phyloP scores from a whole-genome alignment of 2,888 invertebrate species.

The Endotricha flammealis region DNA sequence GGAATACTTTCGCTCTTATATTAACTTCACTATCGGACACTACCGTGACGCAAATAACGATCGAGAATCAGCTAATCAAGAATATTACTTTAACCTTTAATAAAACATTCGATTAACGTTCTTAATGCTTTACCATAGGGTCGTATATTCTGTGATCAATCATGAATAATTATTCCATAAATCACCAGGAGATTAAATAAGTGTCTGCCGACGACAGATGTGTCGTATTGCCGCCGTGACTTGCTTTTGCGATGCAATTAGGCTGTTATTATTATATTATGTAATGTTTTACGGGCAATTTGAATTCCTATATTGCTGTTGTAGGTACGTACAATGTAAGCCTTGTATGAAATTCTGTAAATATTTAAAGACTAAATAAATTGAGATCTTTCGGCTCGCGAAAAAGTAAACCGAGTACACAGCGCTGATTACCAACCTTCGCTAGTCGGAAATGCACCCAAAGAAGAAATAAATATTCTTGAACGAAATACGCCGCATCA shows the following conservation, averaged over 20 bases:
- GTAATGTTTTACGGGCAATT: slow-evolving; percentile 18
- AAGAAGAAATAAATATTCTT: no score
- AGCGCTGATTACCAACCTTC: no score
- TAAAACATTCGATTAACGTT: neutral
- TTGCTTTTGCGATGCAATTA: slow-evolving; percentile 19
- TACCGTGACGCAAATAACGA: neutral
- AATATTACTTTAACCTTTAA: neutral
- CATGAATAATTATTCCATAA: slow-evolving; percentile 37
- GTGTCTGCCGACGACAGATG: slow-evolving; percentile 37
- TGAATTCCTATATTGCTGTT: slow-evolving; percentile 14
- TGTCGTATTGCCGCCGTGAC: slow-evolving; percentile 29
- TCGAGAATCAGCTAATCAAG: slow-evolving; percentile 1
- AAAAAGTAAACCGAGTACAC: no score
- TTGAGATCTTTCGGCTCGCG: no score
- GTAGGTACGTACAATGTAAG: no score
- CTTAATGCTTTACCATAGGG: slow-evolving; percentile 19
- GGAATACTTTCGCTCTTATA: no score
- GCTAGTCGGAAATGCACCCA: no score
- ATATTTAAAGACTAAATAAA: no score
- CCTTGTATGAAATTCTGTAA: no score
- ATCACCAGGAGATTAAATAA: slow-evolving; percentile 43
- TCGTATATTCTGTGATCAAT: slow-evolving; percentile 18
- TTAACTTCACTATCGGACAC: no score
- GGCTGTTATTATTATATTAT: slow-evolving; percentile 9
- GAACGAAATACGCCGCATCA: no score